phyloP scores from a whole-genome alignment of 2,888 invertebrate species.

The Tenthredo amoena region DNA sequence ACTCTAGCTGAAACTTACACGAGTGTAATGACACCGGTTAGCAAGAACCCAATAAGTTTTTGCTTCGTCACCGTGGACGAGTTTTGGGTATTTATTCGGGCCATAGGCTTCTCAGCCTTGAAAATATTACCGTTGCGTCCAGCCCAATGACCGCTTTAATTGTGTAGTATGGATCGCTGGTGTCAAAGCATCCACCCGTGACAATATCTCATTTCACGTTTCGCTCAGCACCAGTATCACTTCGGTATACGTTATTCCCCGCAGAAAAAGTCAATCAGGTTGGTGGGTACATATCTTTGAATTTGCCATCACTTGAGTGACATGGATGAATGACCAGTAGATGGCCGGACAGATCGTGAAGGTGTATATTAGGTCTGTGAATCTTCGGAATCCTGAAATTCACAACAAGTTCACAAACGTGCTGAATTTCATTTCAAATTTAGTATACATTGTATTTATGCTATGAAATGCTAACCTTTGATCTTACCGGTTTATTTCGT shows the following conservation, averaged over 20 bases:
- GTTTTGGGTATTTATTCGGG: constrained; percentile 15
- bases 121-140: not conserved
- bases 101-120: not conserved
- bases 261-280: not conserved
- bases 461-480: not conserved
- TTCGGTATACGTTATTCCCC: not conserved
- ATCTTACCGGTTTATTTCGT: no score
- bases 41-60: not conserved
- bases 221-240: not conserved
- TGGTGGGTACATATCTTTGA: not conserved
- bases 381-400: not conserved
- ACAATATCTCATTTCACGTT: not conserved
- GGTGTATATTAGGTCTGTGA: not conserved
- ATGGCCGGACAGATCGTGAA: not conserved
- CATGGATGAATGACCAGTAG: not conserved
- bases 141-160: not conserved
- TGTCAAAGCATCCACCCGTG: not conserved
- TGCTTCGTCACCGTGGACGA: constrained; percentile 18
- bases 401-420: not conserved
- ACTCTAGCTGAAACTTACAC: not conserved
- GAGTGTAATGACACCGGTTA: constrained; percentile 5
- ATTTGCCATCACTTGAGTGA: not conserved
- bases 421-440: no score
- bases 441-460: not conserved
- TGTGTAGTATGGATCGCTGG: not conserved